Conservation (phyloP, 2,113 vertebrate genomes). For the Peromyscus californicus region DNA sequence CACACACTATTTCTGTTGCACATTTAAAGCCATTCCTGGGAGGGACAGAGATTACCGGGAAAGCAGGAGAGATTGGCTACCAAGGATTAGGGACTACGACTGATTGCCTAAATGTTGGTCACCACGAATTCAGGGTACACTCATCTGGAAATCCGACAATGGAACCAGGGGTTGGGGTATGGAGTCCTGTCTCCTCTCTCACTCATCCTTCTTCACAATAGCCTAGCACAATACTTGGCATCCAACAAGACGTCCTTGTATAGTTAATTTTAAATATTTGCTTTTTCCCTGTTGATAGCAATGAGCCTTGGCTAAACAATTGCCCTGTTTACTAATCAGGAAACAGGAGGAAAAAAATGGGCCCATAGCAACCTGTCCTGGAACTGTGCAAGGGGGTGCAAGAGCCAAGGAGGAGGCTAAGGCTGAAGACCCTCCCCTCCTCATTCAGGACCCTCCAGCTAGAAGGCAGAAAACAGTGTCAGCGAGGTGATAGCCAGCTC, state of each 20-base stretch:
- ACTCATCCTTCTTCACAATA: neutral
- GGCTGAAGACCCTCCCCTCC: constrained; percentile 1
- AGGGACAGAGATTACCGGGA: neutral
- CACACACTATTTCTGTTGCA: neutral
- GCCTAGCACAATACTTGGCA: neutral
- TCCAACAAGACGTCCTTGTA: neutral
- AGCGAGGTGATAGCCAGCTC: neutral
- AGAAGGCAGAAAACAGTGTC: neutral
- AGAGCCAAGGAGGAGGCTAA: neutral
- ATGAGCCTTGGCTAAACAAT: neutral
- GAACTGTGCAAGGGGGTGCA: neutral
- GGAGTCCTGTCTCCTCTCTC: neutral
- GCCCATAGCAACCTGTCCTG: neutral
- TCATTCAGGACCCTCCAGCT: constrained; percentile 20
- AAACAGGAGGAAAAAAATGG: neutral
- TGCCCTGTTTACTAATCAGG: constrained; percentile 1
- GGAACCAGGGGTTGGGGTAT: neutral
- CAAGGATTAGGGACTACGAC: neutral
- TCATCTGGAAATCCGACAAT: neutral
- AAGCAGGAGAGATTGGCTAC: neutral
- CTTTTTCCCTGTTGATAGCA: neutral
- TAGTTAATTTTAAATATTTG: neutral
- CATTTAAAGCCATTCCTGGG: neutral
- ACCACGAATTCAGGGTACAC: neutral
- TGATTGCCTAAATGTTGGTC: neutral